Evolutionary conservation across 2,797 vertebrate species (phyloP), one percentile per base, ranked within the genome.

Genomic region (Enteromius viviparus): DNA sequence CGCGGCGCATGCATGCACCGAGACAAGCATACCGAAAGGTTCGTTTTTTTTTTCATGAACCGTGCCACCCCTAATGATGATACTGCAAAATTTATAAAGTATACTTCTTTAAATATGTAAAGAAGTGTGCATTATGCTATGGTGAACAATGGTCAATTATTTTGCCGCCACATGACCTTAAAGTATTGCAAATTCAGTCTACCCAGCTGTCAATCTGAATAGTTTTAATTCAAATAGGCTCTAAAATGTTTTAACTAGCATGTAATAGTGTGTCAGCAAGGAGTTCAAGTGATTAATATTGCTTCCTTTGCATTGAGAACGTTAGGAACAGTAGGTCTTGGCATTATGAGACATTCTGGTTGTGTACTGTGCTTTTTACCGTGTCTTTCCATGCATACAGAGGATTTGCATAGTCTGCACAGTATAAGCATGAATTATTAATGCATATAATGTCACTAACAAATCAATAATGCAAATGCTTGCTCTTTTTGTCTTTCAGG

Each of bases 401-500:
- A 58, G 2, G 6, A 23, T 58, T 60, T 60, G 74, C 74, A 60
- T 60, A 60, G 34, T 76, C 34, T 19, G n/a, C 32, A 58, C 34
- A 76, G 32, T 26, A 23, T 17, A 58, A 58, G n/a, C 32, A 40
- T 76, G 21, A 26, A 76, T 76, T 76, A 60, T 42, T 26, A 29
- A 65, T 78, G 37, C 29, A 21, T 65, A 32, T 49, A 64, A 78
- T 62, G 26, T 62, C 58, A 21, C 23, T 65, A 65, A 65, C 23
- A 37, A 15, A 42, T 71, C n/a, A 71, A 80, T 69, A 47, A 83
- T 58, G 23, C n/a, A 19, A 14, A 58, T 15, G 3, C 32, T 12
- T 9, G 34, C 32, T 66, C n/a, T 64, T 60, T 68, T 45, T 34
- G 23, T 45, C 37, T 76, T 62, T 87, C 87, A 99, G 98, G 92